Conservation (phyloP, 2,113 vertebrate species). For the Notarius lentiginosus region DNA sequence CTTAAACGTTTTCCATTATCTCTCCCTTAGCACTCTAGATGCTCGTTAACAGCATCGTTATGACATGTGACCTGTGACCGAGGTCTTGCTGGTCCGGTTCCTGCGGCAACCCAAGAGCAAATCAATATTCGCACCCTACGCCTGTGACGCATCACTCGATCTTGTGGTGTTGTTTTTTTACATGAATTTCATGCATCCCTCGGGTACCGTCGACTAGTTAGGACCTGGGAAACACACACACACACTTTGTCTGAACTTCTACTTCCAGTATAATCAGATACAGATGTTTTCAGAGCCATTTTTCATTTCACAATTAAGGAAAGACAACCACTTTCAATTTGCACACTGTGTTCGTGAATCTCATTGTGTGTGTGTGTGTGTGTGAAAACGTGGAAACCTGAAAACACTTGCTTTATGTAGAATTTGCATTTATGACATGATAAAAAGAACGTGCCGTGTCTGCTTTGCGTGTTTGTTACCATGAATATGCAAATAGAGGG, state of each 20-base stretch:
- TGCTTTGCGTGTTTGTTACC: neutral
- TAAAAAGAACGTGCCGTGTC: neutral
- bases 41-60: conserved; percentile 30
- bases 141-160: conserved; percentile 14
- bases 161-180: conserved; percentile 10
- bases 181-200: neutral
- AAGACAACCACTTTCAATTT: neutral
- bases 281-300: neutral
- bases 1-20: neutral
- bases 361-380: neutral
- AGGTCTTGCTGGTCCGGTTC: neutral
- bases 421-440: neutral
- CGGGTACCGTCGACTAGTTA: neutral
- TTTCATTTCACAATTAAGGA: neutral
- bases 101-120: neutral
- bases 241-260: neutral
- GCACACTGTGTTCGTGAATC: neutral
- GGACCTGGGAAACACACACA: neutral
- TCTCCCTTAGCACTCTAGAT: conserved; percentile 7
- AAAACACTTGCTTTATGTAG: neutral
- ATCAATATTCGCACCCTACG: neutral
- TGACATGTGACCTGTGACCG: conserved; percentile 33
- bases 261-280: neutral
- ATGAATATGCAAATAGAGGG: neutral
- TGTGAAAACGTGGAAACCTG: neutral